phyloP scores from a whole-genome alignment of 2,797 vertebrate genomes.

The Danio albolineatus region DNA sequence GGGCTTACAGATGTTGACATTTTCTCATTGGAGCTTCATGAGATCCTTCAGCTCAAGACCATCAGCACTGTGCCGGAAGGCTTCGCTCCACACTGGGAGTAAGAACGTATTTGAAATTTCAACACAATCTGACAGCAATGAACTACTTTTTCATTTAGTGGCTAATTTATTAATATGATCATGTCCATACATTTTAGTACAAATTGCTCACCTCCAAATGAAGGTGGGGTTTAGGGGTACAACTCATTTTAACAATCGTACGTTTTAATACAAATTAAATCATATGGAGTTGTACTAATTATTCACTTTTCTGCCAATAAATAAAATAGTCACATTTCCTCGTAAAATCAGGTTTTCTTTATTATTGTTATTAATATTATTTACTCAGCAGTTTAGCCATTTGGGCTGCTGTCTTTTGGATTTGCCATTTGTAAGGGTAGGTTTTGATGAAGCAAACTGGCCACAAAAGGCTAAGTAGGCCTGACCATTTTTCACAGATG shows the following conservation, averaged over 20 bases:
- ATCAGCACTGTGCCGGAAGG: slow-evolving; percentile 34
- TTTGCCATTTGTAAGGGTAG: slow-evolving; percentile 3
- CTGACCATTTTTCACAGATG: not conserved
- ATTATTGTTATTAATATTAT: not conserved
- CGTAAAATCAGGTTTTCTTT: too few species aligned
- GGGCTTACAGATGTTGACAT: slow-evolving; percentile 67
- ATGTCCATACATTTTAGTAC: too few species aligned
- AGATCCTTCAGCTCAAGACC: slow-evolving; percentile 79
- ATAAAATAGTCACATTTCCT: too few species aligned
- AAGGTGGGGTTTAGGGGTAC: too few species aligned
- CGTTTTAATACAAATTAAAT: too few species aligned
- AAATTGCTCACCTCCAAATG: too few species aligned
- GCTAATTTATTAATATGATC: too few species aligned
- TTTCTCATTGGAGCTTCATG: slow-evolving; percentile 78
- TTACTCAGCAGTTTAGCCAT: not conserved
- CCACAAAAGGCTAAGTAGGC: slow-evolving; percentile 14
- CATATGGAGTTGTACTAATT: too few species aligned
- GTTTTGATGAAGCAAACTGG: slow-evolving; percentile 4
- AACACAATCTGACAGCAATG: too few species aligned
- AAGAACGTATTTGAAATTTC: slow-evolving; percentile 59
- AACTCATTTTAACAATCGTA: too few species aligned
- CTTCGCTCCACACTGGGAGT: slow-evolving; percentile 75
- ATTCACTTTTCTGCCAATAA: too few species aligned
- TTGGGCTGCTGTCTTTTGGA: not conserved
- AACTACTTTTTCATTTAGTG: too few species aligned